phyloP scores from a whole-genome alignment of 2,113 vertebrate genomes.

The Macaca nemestrina region DNA sequence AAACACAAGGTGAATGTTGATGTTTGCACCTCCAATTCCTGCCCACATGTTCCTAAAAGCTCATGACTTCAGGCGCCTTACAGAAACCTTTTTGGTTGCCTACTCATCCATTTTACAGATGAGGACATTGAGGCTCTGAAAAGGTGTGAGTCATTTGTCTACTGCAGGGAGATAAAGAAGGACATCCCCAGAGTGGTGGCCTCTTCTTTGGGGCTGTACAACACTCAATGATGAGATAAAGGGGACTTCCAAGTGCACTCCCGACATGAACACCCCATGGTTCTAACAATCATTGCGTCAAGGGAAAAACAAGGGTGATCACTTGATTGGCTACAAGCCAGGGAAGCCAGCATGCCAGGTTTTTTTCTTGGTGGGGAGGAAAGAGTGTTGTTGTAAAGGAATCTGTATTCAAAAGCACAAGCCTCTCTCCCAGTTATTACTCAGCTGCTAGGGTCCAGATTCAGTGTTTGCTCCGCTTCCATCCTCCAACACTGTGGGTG shows the following conservation, averaged over 20 bases:
- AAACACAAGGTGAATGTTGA: not conserved
- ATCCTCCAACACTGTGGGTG: not conserved
- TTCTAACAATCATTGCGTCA: not conserved
- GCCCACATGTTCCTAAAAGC: rapidly evolving
- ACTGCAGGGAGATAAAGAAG: not conserved
- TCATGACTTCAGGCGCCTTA: not conserved
- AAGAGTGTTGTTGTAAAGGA: not conserved
- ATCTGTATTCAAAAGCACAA: not conserved
- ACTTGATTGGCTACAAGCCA: not conserved
- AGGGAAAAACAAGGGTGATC: not conserved
- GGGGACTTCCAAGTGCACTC: not conserved
- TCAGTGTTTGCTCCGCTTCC: not conserved
- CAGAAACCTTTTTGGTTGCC: no score
- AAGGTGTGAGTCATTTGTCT: no score
- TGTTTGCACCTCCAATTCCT: not conserved
- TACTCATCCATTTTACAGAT: not conserved
- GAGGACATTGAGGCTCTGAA: no score
- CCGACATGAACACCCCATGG: rapidly evolving
- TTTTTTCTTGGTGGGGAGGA: not conserved
- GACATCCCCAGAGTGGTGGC: not conserved
- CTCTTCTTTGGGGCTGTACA: not conserved
- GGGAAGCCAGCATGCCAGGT: not conserved
- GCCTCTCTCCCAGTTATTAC: not conserved
- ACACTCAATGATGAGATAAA: not conserved
- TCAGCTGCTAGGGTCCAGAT: not conserved